Base-by-base conservation (phyloP, 2,888 invertebrate genomes). In the Trichopria drosophilae region DNA sequence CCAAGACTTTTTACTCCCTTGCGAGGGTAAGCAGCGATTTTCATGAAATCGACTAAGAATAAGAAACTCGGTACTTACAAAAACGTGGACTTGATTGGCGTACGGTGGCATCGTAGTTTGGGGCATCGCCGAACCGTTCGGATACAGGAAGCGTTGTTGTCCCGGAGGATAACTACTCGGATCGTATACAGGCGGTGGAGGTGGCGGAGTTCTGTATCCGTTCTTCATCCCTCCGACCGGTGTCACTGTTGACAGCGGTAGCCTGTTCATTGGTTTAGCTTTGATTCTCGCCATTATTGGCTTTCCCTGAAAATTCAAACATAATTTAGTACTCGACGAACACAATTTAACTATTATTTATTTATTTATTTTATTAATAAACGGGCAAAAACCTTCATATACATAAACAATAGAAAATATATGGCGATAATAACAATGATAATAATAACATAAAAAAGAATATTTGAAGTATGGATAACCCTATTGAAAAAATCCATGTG, bases 221-320 rank as follows among this genome's bases (percentile, higher is more conserved):
- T 87, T 87, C 71, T 86, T 87, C 49, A 84, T 77, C 47, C 73
- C 74, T 65, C 76, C 71, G 52, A 74, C 73, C 54, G 69, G 72
- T 58, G 79, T 66, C 12, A 73, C 73, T 50, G 78, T 77, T 37
- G 82, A 80, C 60, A 83, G 78, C 34, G 82, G 81, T 72, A 84
- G 78, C 78, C 82, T 81, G 74, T 84, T 85, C 80, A 83, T 87
- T 57, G 90, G 89, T 76, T 90, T 90, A 60, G 90, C 90, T 78
- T 92, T 92, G 66, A 92, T 92, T 62, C 92, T 80, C 34, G 91
- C 91, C 88, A 89, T 89, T 63, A 92, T 90, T 54, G 90, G 90
- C 76, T 86, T 87, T 62, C 88, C 90, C 80, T 88, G 72, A 44
- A 53, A 51, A 57, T 40, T 23, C 31, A 44, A 42, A n/a, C n/a